Evolutionary conservation across 2,113 vertebrate species (phyloP).

Genomic region (Panthera uncia): DNA sequence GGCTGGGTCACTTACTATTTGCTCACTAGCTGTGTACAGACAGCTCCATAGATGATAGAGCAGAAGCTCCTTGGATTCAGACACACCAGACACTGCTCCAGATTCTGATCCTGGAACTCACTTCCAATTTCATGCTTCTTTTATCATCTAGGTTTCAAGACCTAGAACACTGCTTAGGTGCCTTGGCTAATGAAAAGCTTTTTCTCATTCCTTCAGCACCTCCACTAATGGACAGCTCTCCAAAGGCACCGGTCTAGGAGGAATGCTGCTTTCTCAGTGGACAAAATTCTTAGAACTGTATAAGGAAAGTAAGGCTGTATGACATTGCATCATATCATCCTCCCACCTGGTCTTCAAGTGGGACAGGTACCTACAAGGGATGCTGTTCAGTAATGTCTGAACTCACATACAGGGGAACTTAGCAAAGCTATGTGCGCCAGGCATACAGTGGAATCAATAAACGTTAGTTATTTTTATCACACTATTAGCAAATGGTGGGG

Average conservation of each 20-base stretch:
- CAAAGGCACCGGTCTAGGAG: background rate
- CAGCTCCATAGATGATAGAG: background rate
- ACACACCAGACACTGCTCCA: background rate
- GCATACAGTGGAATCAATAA: background rate
- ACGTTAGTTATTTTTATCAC: background rate
- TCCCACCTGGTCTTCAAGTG: background rate
- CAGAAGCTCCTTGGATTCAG: background rate
- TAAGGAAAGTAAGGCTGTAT: background rate
- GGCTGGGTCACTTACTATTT: background rate
- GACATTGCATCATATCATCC: background rate
- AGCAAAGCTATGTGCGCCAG: background rate
- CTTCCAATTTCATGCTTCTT: background rate
- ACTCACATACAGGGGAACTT: background rate
- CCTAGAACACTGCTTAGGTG: background rate
- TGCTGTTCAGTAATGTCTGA: background rate
- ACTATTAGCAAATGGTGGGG: background rate
- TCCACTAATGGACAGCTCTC: conserved; percentile 45
- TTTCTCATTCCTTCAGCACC: conserved; percentile 36
- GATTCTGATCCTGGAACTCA: background rate
- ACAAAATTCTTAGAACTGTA: background rate
- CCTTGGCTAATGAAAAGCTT: background rate
- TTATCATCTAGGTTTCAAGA: background rate
- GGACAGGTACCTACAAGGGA: background rate
- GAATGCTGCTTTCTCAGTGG: background rate
- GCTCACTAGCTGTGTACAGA: background rate